Evolutionary conservation across 2,888 invertebrate genomes (phyloP), one percentile per base, ranked within the genome.

Genomic region (Ectropis crepuscularia): DNA sequence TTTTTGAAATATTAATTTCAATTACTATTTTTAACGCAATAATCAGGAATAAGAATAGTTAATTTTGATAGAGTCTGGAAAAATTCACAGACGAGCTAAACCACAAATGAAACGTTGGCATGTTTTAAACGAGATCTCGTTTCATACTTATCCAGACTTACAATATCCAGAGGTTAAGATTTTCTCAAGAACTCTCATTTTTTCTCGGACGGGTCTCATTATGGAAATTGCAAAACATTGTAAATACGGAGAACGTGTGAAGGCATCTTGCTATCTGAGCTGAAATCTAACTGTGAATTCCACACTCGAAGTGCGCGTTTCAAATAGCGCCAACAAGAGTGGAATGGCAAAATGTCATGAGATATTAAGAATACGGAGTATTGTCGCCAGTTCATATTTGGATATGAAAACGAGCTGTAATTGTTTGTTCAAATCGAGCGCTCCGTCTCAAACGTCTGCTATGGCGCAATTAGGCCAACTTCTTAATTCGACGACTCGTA

Each of bases 401-500:
- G 63, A 71, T 70, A 79, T 78, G 72, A 73, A 75, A 76, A 75
- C 69, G 73, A 71, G 67, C 58, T 65, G 53, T 76, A 74, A 78
- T 75, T 79, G 76, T 81, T 78, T 79, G 73, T 71, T 74, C 74
- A 78, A 82, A 81, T 79, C 81, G 78, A 78, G 75, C 71, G 60
- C 73, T 69, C 74, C 68, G 64, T 70, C 72, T 74, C 74, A 72
- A 63, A 59, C 58, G 66, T 57, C 62, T 66, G 63, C 68, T 53
- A 73, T 75, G 79, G 74, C 78, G 78, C 78, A 85, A 87, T 89
- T 85, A 86, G 81, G 73, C 70, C 70, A 81, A 83, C 81, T 87
- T 88, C 87, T 88, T 89, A 89, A 90, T 89, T 87, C 80, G 65
- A 74, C 77, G 79, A 77, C 79, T 76, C 77, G 76, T 83, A 82